These are phyloP conservation scores for Watsonalla cultraria DNA, from an alignment of 2,888 invertebrate genomes.

Conservation along the genomic window DNA sequence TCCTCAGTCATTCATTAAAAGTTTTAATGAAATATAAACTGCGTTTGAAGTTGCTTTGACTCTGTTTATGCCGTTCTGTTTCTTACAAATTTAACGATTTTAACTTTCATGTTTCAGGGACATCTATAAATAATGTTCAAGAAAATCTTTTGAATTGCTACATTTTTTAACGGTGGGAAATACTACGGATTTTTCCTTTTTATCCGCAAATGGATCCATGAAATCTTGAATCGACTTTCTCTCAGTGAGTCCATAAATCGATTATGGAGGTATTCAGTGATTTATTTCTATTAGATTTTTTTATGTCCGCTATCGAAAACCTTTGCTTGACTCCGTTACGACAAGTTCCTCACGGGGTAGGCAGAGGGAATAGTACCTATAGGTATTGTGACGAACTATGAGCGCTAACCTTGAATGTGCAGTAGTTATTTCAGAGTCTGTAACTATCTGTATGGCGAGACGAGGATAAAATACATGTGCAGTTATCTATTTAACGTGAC, in stretches of 20 bases:
- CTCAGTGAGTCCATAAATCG: constrained; percentile 17
- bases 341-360: no score
- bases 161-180: not conserved
- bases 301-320: constrained; percentile 8
- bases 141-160: constrained; percentile 1
- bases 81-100: not conserved
- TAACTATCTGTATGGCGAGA: no score
- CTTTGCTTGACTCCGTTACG: constrained; percentile 2
- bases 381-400: no score
- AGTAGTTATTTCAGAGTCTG: no score
- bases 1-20: constrained; percentile 17
- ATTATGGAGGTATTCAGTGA: constrained; percentile 15
- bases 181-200: constrained; percentile 11
- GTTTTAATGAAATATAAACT: constrained; percentile 15
- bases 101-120: not conserved
- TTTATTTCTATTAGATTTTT: constrained; percentile 14
- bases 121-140: constrained; percentile 4
- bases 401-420: no score
- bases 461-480: no score
- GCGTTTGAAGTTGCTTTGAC: not conserved
- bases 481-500: no score
- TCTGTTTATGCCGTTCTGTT: constrained; percentile 1
- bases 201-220: constrained; percentile 8
- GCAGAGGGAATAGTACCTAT: no score
- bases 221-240: constrained; percentile 16